Conservation (phyloP, 2,113 vertebrate species). For the Bettongia penicillata region DNA sequence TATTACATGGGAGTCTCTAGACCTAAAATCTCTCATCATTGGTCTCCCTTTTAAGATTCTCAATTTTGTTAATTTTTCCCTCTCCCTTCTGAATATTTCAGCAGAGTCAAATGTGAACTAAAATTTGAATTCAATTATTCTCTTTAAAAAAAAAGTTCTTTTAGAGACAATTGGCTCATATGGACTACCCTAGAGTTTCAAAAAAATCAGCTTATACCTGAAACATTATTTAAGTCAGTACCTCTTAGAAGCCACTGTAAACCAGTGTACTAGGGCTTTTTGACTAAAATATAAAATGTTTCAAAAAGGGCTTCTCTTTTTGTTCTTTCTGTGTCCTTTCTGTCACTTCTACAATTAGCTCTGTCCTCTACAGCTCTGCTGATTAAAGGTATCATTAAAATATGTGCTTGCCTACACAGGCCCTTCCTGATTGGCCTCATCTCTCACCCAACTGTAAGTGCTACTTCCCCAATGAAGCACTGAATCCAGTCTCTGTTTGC, state of each 20-base stretch:
- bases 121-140: not conserved
- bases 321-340: not conserved
- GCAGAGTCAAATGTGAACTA: not conserved
- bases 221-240: not conserved
- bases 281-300: not conserved
- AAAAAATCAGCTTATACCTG: not conserved
- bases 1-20: not conserved
- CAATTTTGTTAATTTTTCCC: not conserved
- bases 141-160: not conserved
- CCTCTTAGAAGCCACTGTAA: not conserved
- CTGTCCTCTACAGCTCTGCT: not conserved
- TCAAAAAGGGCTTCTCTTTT: not conserved
- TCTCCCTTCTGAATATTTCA: not conserved
- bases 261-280: not conserved
- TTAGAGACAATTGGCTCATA: not conserved
- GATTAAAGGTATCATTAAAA: not conserved
- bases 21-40: not conserved
- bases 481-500: not conserved
- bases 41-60: not conserved
- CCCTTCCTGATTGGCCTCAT: not conserved
- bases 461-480: not conserved
- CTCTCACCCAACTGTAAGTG: not conserved
- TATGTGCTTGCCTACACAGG: not conserved
- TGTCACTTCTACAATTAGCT: not conserved
- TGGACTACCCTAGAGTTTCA: not conserved